Evolutionary conservation across 2,888 invertebrate genomes (phyloP).

Genomic region (Bruchidius siliquastri): DNA sequence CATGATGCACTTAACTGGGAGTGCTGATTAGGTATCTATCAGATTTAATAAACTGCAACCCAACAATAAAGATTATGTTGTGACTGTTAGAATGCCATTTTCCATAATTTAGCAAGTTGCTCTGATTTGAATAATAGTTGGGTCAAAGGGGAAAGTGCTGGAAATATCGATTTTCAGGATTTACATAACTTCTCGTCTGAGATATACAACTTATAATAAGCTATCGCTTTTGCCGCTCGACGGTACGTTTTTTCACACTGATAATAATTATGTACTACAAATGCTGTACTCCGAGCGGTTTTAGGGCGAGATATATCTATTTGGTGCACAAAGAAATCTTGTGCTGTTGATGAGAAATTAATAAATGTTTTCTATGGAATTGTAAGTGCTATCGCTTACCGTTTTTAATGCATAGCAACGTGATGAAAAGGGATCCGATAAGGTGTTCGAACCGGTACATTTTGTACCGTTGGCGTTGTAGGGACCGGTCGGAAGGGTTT

Average conservation of each 20-base stretch:
- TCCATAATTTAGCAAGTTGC: too few relatives aligned
- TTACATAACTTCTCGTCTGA: neutral
- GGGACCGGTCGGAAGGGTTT: neutral
- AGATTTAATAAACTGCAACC: too few relatives aligned
- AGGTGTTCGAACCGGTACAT: neutral
- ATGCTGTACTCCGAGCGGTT: neutral
- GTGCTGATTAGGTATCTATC: neutral
- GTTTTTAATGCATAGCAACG: neutral
- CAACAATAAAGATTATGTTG: too few relatives aligned
- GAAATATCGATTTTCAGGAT: neutral
- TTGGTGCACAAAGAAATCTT: neutral
- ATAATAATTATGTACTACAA: neutral
- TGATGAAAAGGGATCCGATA: neutral
- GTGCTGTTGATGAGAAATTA: neutral
- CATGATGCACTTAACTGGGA: too few relatives aligned
- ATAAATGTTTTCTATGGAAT: neutral
- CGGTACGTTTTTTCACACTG: neutral
- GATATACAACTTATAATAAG: too few relatives aligned
- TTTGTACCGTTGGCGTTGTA: neutral
- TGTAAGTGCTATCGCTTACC: neutral
- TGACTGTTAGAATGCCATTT: too few relatives aligned
- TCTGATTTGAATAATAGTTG: neutral
- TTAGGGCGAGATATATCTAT: too few relatives aligned
- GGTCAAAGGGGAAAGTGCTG: neutral
- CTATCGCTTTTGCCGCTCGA: too few relatives aligned